These are phyloP conservation scores for Anhinga rufa DNA, from an alignment of 2,113 vertebrate genomes.

Conservation along the genomic window DNA sequence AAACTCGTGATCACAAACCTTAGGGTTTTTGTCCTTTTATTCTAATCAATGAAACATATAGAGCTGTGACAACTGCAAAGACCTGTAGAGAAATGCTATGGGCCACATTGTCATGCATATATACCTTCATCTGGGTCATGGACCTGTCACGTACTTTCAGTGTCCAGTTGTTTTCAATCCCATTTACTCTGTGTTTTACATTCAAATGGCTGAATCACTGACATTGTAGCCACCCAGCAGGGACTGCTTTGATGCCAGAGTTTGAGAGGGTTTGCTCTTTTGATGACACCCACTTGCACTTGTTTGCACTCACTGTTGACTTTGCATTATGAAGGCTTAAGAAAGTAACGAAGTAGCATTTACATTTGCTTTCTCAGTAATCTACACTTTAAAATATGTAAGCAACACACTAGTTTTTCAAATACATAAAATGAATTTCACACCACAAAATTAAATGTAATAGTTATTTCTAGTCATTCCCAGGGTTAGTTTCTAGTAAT, in stretches of 20 bases:
- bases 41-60: not conserved
- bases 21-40: not conserved
- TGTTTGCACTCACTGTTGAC: not conserved
- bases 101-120: rapidly evolving
- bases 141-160: not conserved
- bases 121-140: not conserved
- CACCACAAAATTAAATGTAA: not conserved
- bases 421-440: not conserved
- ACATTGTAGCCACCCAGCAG: not conserved
- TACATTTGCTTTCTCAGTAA: not conserved
- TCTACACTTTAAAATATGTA: not conserved
- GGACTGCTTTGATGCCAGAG: not conserved
- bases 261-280: not conserved
- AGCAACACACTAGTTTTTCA: not conserved
- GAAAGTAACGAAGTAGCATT: not conserved
- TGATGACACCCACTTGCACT: not conserved
- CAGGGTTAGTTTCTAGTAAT: not conserved
- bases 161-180: not conserved
- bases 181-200: not conserved
- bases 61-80: not conserved
- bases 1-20: not conserved
- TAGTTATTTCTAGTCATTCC: not conserved
- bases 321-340: not conserved
- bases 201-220: not conserved
- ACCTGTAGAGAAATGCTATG: not conserved